These are phyloP conservation scores for Chaunax sp. DNA, from an alignment of 2,797 vertebrate species.

Conservation along the genomic window DNA sequence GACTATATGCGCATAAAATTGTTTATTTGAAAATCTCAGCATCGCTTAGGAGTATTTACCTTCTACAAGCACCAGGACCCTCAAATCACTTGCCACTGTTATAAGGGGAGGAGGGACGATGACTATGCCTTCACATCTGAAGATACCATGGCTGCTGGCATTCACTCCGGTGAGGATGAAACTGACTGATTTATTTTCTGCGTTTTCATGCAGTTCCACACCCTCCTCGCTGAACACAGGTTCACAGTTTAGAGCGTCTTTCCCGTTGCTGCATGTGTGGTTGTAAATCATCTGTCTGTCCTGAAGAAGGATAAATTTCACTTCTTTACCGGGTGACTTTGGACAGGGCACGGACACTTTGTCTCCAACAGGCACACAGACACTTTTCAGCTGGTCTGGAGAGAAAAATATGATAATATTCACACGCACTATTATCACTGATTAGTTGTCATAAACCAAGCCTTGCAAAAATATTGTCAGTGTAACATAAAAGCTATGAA, in stretches of 20 bases:
- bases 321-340: fast-evolving
- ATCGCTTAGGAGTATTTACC: slow-evolving; percentile 49
- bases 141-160: slow-evolving; percentile 7
- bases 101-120: slow-evolving; percentile 60
- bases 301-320: slow-evolving; percentile 20
- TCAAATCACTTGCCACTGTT: fast-evolving
- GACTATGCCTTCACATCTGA: slow-evolving; percentile 42
- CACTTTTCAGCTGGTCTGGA: not conserved
- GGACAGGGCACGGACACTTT: slow-evolving; percentile 60
- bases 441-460: not conserved
- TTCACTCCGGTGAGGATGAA: slow-evolving; percentile 35
- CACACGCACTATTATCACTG: no score
- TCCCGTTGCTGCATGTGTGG: fast-evolving
- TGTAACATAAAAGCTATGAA: no score
- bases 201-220: fast-evolving
- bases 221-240: fast-evolving
- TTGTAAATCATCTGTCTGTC: fast-evolving
- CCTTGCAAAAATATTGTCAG: not conserved
- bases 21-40: not conserved
- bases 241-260: fast-evolving
- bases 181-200: fast-evolving
- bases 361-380: not conserved
- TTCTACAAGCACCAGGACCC: slow-evolving; percentile 43
- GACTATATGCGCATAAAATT: not conserved
- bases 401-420: not conserved